Evolutionary conservation across 1,140 invertebrate species (phyloP), one percentile per base, ranked within the genome.

Genomic region (Drosophila sturtevanti): DNA sequence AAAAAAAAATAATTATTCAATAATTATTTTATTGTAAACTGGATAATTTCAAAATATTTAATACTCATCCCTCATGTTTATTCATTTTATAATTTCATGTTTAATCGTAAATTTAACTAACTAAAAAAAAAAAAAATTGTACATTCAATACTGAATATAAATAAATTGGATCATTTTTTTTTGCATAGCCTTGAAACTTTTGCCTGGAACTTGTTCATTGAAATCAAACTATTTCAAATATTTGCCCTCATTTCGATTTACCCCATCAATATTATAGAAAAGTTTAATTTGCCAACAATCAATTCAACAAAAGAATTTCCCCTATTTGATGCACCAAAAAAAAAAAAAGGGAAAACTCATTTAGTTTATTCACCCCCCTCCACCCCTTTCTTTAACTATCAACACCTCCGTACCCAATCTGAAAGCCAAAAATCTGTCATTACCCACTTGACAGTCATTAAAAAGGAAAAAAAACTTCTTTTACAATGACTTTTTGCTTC

Each of bases 391-490:
- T 48, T 21, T 11, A 5, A 48, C 16, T 16, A 6, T 31, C 27
- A 31, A 31, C 27, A 31, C 16, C 41, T 48, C 11, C 16, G 16
- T 16, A 48, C 16, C 16, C 27, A 34, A 55, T 55, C 31, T 56
- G 27, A 56, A 48, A 56, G 35, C 27, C 54, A 18, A 34, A 75
- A 76, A 75, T 76, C 72, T 76, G 61, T 75, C 58, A 64, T 62
- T 72, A 75, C 72, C 64, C 72, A 76, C 72, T 76, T 75, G 72
- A 75, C 58, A 61, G 58, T 75, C 72, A 56, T 56, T 56, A 56
- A 56, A 56, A 56, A 56, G 16, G 31, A 18, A 55, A 56, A 51
- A 51, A 51, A 56, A 56, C 54, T 34, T 31, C 27, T 35, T 63
- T 37, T 44, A 34, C 72, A 74, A 59, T 73, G 72, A 74, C 72